phyloP scores from a whole-genome alignment of 2,888 invertebrate genomes.

The Erebia palarica region DNA sequence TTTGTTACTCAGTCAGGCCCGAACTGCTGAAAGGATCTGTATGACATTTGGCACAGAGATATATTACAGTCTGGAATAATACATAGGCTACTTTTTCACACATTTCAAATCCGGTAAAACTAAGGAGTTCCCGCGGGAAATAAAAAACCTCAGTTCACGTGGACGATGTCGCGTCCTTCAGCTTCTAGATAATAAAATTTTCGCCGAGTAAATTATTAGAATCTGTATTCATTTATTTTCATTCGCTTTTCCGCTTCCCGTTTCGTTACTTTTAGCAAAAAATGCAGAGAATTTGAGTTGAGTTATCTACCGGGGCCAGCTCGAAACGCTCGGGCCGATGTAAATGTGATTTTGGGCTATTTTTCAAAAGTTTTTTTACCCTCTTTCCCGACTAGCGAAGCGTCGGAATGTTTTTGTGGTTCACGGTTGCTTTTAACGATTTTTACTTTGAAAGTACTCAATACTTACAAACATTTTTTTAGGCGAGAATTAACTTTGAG shows the following conservation, averaged over 20 bases:
- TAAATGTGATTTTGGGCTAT: slow-evolving; percentile 26
- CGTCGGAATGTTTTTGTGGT: slow-evolving; percentile 29
- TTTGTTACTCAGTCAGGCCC: no score
- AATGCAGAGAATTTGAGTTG: slow-evolving; percentile 18
- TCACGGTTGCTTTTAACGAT: slow-evolving; percentile 24
- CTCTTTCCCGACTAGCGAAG: slow-evolving; percentile 24
- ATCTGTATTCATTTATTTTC: not conserved
- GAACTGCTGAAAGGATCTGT: no score
- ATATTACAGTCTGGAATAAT: no score
- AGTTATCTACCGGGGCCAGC: slow-evolving; percentile 26
- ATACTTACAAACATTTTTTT: not conserved
- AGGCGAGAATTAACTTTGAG: not conserved
- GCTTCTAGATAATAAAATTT: no score
- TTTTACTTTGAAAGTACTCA: slow-evolving; percentile 19
- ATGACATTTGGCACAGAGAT: no score
- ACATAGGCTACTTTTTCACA: no score
- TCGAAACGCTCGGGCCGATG: slow-evolving; percentile 7
- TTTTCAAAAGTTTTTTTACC: slow-evolving; percentile 16
- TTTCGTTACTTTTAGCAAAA: slow-evolving; percentile 4
- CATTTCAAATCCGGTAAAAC: no score
- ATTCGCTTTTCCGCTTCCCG: not conserved
- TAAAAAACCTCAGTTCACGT: no score
- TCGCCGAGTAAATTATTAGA: not conserved
- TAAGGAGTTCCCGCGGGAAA: no score
- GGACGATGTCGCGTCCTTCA: no score